Evolutionary conservation across 1,140 invertebrate species (phyloP).

Genomic region (Hycleus cichorii): DNA sequence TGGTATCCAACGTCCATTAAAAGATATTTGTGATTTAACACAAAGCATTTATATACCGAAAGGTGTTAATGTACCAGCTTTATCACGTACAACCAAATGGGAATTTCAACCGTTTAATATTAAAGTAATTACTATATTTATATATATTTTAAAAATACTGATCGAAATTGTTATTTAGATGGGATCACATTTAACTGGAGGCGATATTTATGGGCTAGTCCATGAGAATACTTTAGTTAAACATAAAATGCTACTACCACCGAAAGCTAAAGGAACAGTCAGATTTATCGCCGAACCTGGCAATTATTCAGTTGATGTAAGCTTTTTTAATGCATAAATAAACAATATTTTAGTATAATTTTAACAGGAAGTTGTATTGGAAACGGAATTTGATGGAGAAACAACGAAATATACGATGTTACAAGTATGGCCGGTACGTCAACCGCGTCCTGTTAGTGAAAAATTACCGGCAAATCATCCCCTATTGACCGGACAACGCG

Average conservation of each 20-base stretch:
- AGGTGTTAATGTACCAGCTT: conserved; percentile 88
- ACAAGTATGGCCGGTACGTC: conserved; percentile 96
- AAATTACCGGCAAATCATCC: conserved; percentile 98
- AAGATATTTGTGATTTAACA: conserved; percentile 92
- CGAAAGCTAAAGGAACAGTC: conserved; percentile 91
- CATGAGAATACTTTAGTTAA: conserved; percentile 97
- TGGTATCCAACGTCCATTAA: conserved; percentile 96
- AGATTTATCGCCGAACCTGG: conserved; percentile 92
- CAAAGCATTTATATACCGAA: conserved; percentile 99
- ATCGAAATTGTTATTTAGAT: conserved; percentile 46
- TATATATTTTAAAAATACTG: no score
- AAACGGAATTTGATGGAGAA: conserved; percentile 98
- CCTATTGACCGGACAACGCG: conserved; percentile 93
- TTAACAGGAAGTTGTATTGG: conserved; percentile 79
- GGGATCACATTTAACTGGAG: conserved; percentile 95
- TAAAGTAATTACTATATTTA: conserved; percentile 50
- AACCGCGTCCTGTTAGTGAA: conserved; percentile 92
- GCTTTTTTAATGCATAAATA: conserved; percentile 33
- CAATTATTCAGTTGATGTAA: conserved; percentile 88
- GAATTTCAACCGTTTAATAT: conserved; percentile 88
- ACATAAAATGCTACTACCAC: conserved; percentile 92
- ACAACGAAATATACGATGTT: conserved; percentile 87
- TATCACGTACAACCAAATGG: conserved; percentile 81
- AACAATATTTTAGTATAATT: not conserved
- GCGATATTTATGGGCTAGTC: conserved; percentile 93